Evolutionary conservation across 1,140 invertebrate species (phyloP).

Genomic region (Procambarus clarkii): DNA sequence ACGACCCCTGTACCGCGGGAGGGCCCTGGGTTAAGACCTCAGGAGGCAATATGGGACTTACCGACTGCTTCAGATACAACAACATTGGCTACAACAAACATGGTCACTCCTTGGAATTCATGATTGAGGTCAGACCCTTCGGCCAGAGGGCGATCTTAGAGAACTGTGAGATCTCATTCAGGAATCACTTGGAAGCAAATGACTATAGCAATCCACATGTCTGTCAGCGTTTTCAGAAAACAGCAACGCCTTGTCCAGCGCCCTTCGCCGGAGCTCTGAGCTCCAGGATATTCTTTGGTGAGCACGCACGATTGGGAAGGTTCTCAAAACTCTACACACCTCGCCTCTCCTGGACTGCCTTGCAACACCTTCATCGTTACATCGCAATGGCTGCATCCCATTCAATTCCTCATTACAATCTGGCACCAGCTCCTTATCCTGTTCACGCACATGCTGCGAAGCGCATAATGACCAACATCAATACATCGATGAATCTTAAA

Average conservation of each 20-base stretch:
- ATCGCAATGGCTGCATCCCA: background rate
- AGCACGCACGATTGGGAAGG: background rate
- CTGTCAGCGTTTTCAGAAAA: slow-evolving; percentile 37
- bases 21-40: slow-evolving; percentile 11
- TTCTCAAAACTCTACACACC: background rate
- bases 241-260: background rate
- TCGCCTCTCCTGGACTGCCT: slow-evolving; percentile 3
- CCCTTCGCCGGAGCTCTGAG: background rate
- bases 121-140: slow-evolving; percentile 36
- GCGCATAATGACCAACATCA: no score
- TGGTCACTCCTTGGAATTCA: slow-evolving; percentile 41
- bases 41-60: background rate
- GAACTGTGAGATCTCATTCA: slow-evolving; percentile 32
- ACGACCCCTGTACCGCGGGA: slow-evolving; percentile 7
- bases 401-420: background rate
- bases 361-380: background rate
- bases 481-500: no score
- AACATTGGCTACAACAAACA: slow-evolving; percentile 27
- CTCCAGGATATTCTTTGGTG: slow-evolving; percentile 16
- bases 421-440: background rate
- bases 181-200: slow-evolving; percentile 29
- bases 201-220: background rate
- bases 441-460: no score
- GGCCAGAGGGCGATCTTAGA: slow-evolving; percentile 15
- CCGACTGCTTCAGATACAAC: slow-evolving; percentile 43